A percentile compares a stretch with the other conserved stretches of the same genome.
Conservation (phyloP, 1,140 invertebrate species). For the Mya arenaria region DNA sequence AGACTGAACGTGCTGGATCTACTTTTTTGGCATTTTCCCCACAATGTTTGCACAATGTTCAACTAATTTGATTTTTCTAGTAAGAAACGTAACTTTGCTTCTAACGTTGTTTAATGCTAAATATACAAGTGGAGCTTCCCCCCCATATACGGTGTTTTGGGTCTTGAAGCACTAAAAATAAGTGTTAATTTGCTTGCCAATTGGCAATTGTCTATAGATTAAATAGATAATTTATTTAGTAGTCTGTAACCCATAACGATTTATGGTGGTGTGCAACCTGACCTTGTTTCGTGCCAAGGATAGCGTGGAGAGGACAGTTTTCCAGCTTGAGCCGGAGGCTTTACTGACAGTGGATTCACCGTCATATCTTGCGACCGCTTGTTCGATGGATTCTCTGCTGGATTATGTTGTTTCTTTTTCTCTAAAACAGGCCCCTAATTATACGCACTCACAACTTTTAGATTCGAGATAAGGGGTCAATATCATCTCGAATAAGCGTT, state of each 20-base stretch:
- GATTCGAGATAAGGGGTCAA: too few species aligned
- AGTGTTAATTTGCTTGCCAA: background rate
- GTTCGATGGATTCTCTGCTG: background rate
- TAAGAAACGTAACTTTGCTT: too few species aligned
- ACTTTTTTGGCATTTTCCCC: too few species aligned
- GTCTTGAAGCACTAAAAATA: background rate
- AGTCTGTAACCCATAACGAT: too few species aligned
- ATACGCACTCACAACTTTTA: background rate
- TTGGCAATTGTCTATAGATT: background rate
- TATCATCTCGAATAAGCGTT: background rate
- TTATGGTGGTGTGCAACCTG: background rate
- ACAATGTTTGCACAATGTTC: too few species aligned
- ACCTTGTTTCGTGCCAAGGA: conserved; percentile 43
- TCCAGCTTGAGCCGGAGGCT: background rate
- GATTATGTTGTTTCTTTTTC: too few species aligned
- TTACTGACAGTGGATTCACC: background rate
- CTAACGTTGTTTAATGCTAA: too few species aligned
- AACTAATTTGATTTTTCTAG: too few species aligned
- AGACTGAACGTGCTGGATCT: too few species aligned
- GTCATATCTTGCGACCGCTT: background rate
- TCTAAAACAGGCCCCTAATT: background rate
- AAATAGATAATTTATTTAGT: too few species aligned
- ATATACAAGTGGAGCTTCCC: background rate
- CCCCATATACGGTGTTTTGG: background rate
- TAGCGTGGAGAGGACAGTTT: conserved; percentile 7